Conservation (phyloP, 2,113 vertebrate species). For the Paramormyrops kingsleyae region DNA sequence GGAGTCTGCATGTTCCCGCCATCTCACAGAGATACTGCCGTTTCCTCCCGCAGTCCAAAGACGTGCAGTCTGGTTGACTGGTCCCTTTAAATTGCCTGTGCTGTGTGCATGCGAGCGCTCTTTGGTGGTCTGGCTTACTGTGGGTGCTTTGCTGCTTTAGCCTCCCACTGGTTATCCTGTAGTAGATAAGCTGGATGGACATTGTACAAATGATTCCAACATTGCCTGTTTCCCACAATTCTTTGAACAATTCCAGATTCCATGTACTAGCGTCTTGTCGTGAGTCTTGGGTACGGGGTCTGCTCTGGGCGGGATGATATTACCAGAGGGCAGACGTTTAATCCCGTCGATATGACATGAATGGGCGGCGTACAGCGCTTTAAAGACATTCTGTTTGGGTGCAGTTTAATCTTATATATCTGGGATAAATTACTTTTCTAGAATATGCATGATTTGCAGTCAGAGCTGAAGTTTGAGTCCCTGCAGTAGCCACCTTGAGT, state of each 20-base stretch:
- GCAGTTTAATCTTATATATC: background rate
- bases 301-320: background rate
- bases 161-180: background rate
- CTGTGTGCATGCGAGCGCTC: background rate
- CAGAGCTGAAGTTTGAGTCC: background rate
- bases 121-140: background rate
- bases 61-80: background rate
- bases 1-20: background rate
- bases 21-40: background rate
- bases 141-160: background rate
- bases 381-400: background rate
- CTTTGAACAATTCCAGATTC: background rate
- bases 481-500: background rate
- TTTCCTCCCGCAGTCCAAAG: background rate
- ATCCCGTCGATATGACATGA: background rate
- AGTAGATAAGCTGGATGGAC: background rate
- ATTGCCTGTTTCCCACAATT: background rate
- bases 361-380: background rate
- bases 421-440: background rate
- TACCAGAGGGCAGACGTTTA: background rate
- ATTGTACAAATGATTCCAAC: background rate
- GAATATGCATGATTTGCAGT: background rate
- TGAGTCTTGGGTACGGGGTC: background rate
- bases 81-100: background rate
- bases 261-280: background rate